Conservation (phyloP, 2,888 invertebrate species). For the Phymatocera aterrima region DNA sequence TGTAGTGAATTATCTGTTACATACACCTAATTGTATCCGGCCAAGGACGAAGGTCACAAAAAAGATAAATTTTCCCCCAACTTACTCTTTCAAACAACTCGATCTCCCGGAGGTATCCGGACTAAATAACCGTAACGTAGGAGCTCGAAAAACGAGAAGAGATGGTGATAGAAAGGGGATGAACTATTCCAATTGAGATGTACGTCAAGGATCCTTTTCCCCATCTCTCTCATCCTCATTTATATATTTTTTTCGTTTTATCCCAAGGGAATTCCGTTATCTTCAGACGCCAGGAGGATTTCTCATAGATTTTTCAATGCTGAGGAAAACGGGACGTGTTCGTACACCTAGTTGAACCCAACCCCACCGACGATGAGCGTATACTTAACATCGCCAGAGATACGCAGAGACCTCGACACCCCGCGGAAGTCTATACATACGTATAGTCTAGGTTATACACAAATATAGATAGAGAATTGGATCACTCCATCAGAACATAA, state of each 20-base stretch:
- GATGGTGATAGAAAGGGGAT: constrained; percentile 9
- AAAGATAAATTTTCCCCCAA: too few species aligned
- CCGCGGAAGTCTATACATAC: background rate
- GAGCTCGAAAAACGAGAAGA: background rate
- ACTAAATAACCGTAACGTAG: background rate
- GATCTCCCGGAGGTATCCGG: background rate
- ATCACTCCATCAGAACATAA: too few species aligned
- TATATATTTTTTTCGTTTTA: constrained; percentile 27
- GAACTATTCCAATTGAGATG: constrained; percentile 36
- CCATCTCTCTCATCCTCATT: constrained; percentile 35
- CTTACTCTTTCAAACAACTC: background rate
- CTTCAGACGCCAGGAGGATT: background rate
- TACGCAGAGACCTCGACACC: background rate
- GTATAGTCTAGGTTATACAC: too few species aligned
- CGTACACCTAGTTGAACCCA: background rate
- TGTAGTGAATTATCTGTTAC: too few species aligned
- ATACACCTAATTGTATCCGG: too few species aligned
- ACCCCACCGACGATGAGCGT: background rate
- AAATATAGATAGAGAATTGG: too few species aligned
- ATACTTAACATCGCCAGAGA: background rate
- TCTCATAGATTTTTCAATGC: constrained; percentile 35
- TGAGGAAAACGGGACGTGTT: background rate
- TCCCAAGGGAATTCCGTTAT: constrained; percentile 6
- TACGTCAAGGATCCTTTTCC: constrained; percentile 20
- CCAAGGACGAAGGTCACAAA: too few species aligned